Conservation (phyloP, 2,888 invertebrate genomes). For the Morpho achilles region DNA sequence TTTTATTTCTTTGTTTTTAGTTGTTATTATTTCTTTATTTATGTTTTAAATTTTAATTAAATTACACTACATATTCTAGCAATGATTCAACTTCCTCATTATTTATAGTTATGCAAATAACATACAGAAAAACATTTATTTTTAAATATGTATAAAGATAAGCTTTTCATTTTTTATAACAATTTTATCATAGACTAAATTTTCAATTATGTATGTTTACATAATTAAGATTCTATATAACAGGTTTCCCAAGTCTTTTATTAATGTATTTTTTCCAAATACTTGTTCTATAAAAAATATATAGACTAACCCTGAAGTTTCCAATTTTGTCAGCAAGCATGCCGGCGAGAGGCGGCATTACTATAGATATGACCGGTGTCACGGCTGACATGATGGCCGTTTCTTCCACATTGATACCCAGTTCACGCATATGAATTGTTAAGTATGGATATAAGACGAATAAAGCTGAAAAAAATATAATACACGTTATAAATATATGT, state of each 20-base stretch:
- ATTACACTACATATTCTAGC: no score
- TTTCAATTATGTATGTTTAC: no score
- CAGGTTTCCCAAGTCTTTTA: no score
- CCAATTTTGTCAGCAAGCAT: conserved; percentile 89
- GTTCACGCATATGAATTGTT: conserved; percentile 88
- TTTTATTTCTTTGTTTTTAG: no score
- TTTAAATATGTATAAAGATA: not conserved
- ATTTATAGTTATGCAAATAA: no score
- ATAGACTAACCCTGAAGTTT: conserved; percentile 84
- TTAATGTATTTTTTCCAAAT: not conserved
- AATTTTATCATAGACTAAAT: no score
- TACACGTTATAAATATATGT: not conserved
- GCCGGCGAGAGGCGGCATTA: conserved; percentile 88
- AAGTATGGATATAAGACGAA: conserved; percentile 88
- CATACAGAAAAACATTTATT: no score
- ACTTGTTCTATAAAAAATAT: not conserved
- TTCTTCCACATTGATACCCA: conserved; percentile 88
- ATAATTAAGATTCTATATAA: no score
- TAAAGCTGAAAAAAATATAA: conserved; percentile 72
- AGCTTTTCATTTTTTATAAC: not conserved
- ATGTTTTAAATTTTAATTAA: no score
- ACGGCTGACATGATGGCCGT: conserved; percentile 90
- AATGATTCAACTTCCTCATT: no score
- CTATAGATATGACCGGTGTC: conserved; percentile 85
- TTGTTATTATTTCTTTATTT: no score